These are phyloP conservation scores for Rhea americana DNA, from an alignment of 2,113 vertebrate genomes.

Conservation along the genomic window DNA sequence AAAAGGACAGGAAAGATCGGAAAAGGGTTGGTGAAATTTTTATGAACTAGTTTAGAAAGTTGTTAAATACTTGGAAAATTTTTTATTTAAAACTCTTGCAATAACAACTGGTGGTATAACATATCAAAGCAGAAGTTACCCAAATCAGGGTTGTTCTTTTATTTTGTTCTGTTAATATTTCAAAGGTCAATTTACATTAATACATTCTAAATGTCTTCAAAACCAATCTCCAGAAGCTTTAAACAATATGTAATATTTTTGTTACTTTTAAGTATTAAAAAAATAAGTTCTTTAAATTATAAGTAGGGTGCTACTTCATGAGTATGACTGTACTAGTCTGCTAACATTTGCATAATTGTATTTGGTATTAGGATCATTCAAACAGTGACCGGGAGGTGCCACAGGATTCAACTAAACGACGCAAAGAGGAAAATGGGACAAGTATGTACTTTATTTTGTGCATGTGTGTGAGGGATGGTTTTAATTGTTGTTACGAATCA, in stretches of 20 bases:
- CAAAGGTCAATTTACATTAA: background rate
- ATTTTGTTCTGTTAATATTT: background rate
- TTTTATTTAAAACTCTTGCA: background rate
- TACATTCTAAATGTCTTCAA: background rate
- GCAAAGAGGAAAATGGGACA: slow-evolving; percentile 91
- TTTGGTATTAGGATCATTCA: slow-evolving; percentile 85
- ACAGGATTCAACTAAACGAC: slow-evolving; percentile 84
- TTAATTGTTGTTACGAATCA: background rate
- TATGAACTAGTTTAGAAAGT: slow-evolving; percentile 59
- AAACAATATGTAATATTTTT: background rate
- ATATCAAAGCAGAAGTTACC: background rate
- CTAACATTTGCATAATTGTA: slow-evolving; percentile 43
- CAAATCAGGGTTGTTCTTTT: rapidly evolving
- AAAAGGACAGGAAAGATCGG: slow-evolving; percentile 89
- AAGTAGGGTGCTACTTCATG: background rate
- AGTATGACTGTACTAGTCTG: background rate
- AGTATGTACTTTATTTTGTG: slow-evolving; percentile 78
- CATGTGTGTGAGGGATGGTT: background rate
- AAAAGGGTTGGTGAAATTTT: slow-evolving; percentile 86
- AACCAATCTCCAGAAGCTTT: background rate
- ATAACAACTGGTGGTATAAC: background rate
- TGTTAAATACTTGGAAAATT: background rate
- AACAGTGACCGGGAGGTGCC: slow-evolving; percentile 87
- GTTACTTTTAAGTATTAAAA: background rate
- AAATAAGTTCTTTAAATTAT: background rate